phyloP scores from a whole-genome alignment of 2,113 vertebrate species.

The Malurus melanocephalus region DNA sequence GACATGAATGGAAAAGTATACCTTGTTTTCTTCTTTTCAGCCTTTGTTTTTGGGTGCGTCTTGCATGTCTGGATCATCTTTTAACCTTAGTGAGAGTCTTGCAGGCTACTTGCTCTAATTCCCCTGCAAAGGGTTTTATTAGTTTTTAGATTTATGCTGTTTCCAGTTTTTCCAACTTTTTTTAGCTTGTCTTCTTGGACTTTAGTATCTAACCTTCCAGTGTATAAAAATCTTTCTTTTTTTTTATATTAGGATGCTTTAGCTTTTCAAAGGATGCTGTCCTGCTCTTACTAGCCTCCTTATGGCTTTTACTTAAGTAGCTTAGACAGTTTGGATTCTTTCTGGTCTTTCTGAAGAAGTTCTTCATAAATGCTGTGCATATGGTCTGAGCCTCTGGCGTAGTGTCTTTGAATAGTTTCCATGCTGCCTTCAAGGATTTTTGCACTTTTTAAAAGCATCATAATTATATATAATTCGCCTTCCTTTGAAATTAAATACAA shows the following conservation, averaged over 20 bases:
- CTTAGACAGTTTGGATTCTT: background rate
- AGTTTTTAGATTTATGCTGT: background rate
- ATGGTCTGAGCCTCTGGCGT: background rate
- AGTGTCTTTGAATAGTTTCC: background rate
- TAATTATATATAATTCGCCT: background rate
- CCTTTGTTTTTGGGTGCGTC: background rate
- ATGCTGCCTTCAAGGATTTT: constrained; percentile 23
- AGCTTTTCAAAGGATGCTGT: background rate
- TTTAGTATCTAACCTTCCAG: background rate
- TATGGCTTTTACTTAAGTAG: background rate
- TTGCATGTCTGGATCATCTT: background rate
- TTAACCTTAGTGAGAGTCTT: background rate
- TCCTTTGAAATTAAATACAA: constrained; percentile 25
- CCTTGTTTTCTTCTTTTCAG: background rate
- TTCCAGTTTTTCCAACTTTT: background rate
- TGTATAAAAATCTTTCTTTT: background rate
- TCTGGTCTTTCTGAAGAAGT: background rate
- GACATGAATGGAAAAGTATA: background rate
- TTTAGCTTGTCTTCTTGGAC: background rate
- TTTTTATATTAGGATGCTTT: background rate
- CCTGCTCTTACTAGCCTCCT: background rate
- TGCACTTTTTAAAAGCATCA: background rate
- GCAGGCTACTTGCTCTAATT: background rate
- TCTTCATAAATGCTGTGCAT: background rate
- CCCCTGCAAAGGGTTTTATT: background rate